Conservation (phyloP, 1,140 invertebrate genomes). For the Steinernema khuongi region DNA sequence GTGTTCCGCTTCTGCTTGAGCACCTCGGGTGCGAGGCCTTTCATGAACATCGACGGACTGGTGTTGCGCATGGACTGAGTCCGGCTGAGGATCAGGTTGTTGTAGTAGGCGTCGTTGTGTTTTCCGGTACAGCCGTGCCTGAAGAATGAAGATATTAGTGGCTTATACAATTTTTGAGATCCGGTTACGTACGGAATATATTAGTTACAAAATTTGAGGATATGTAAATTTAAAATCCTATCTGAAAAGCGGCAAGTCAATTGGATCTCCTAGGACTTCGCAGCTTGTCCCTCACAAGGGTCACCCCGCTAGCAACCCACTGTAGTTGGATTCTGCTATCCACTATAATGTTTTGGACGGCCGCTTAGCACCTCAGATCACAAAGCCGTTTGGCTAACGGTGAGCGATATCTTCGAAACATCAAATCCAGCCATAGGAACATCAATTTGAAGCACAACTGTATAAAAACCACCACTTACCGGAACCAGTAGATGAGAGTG, state of each 20-base stretch:
- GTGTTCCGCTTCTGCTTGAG: not conserved
- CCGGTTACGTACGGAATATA: too few relatives aligned
- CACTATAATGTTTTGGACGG: too few relatives aligned
- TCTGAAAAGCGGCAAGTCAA: too few relatives aligned
- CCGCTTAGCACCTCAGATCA: too few relatives aligned
- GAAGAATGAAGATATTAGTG: not conserved
- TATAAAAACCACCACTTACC: slow-evolving; percentile 24
- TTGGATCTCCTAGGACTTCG: too few relatives aligned
- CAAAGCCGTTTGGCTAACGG: too few relatives aligned
- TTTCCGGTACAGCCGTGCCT: slow-evolving; percentile 13
- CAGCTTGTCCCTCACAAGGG: too few relatives aligned
- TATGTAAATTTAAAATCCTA: too few relatives aligned
- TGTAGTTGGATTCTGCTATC: too few relatives aligned
- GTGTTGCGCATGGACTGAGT: not conserved
- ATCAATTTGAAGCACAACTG: not conserved
- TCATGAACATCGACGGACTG: not conserved
- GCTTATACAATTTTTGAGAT: too few relatives aligned
- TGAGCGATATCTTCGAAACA: slow-evolving; percentile 11
- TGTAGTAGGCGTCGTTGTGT: slow-evolving; percentile 9
- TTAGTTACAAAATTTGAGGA: too few relatives aligned
- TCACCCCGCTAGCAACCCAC: too few relatives aligned
- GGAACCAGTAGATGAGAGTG: slow-evolving; percentile 34
- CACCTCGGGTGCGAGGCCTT: not conserved
- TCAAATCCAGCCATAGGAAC: not conserved
- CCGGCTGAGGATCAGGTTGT: slow-evolving; percentile 22